Evolutionary conservation across 92 coral and sea anemone species (phyloP), one percentile per base, ranked within the genome.

Genomic region (Phenganax subtilis): DNA sequence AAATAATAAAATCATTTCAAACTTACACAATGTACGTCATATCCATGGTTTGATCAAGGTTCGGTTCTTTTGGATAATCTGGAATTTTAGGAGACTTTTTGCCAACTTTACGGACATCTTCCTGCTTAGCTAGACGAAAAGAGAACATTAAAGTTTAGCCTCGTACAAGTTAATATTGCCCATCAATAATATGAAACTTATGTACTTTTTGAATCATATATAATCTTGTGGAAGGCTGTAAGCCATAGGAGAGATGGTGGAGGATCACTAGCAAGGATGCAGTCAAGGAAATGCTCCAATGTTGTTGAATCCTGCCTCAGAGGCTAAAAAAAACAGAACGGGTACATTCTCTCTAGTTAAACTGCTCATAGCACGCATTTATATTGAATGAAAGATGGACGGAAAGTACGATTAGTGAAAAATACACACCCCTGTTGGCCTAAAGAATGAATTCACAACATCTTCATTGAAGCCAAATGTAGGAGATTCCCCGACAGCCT

Each of bases 391-490:
- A 37, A 2, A 37, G 47, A 37, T 37, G 47, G 3, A 37, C 5
- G 3, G 5, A 37, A 37, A 37, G 47, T 37, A 37, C 47, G 2
- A 37, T 5, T 37, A 37, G 2, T 37, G 47, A 37, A 37, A 37
- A 37, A 11, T 16, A 25, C 93, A 66, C 76, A 94, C 99, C 90
- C 99, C 99, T 31, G 87, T 87, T 20, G 99, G 99, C 15, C 86
- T 88, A 83, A 96, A 96, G 86, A 96, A 91, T 53, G 75, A 76
- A 59, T 89, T 89, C 54, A 90, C 97, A 68, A 96, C 93, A 51
- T 92, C 93, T 72, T 96, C 99, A 60, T 92, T 81, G 76, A 92
- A 96, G 9, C 99, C 99, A 87, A 96, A 96, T n/a, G 99, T 96
- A 28, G 99, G 99, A 11, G 89, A 92, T 80, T 96, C 99, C 51